Conservation (phyloP, 2,113 vertebrate species). For the Sclerurus mexicanus region DNA sequence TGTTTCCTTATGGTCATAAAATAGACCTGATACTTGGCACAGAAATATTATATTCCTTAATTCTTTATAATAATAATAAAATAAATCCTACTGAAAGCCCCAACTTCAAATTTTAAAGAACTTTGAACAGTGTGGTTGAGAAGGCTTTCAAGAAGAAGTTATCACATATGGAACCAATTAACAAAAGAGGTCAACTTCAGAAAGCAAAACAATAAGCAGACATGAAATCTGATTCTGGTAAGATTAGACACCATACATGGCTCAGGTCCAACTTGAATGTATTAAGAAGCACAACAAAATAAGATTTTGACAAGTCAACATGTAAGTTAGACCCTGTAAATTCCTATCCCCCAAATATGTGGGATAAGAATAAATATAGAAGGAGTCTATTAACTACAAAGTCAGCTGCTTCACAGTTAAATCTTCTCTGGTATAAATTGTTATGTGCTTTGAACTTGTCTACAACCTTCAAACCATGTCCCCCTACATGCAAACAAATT, state of each 20-base stretch:
- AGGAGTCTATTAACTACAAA: background rate
- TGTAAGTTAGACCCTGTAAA: background rate
- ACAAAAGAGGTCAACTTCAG: background rate
- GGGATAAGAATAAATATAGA: background rate
- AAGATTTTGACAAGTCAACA: background rate
- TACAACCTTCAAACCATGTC: background rate
- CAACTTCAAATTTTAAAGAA: background rate
- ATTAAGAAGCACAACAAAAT: background rate
- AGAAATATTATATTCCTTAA: background rate
- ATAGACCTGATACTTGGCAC: background rate
- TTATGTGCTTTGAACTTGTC: background rate
- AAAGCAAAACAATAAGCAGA: constrained; percentile 12
- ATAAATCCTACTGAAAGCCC: background rate
- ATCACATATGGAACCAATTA: background rate
- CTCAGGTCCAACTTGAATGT: background rate
- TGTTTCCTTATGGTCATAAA: background rate
- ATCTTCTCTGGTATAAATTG: background rate
- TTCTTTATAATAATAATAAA: background rate
- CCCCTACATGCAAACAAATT: background rate
- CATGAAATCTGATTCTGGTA: background rate
- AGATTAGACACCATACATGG: background rate
- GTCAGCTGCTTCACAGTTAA: background rate
- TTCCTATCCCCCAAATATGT: background rate
- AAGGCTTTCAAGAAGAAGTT: background rate
- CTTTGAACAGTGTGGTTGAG: background rate